These are phyloP conservation scores for Gastracanthus pulcherrimus DNA, from an alignment of 2,888 invertebrate species.

Conservation along the genomic window DNA sequence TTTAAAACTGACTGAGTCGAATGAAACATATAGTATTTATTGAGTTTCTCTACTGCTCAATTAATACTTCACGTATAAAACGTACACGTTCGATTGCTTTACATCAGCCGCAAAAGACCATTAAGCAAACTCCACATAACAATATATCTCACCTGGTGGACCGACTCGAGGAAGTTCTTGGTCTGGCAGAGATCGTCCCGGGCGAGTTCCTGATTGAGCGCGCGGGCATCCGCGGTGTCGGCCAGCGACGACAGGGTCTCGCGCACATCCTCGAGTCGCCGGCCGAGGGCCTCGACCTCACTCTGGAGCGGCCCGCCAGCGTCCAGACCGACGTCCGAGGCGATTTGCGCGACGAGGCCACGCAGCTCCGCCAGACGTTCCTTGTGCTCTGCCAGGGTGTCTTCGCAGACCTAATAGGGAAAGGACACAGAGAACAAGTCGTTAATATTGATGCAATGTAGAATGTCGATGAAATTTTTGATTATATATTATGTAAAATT, in stretches of 20 bases:
- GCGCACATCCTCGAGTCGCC: slow-evolving; percentile 86
- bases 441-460: too few relatives aligned
- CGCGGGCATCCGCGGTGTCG: slow-evolving; percentile 87
- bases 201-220: slow-evolving; percentile 79
- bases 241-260: slow-evolving; percentile 87
- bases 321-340: slow-evolving; percentile 87
- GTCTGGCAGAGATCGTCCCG: slow-evolving; percentile 81
- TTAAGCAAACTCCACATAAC: neutral
- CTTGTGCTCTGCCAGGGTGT: slow-evolving; percentile 85
- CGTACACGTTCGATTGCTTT: too few relatives aligned
- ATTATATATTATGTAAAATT: too few relatives aligned
- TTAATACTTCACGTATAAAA: too few relatives aligned
- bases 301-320: slow-evolving; percentile 85
- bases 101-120: neutral
- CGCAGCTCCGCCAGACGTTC: slow-evolving; percentile 84
- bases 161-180: slow-evolving; percentile 83
- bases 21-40: too few relatives aligned
- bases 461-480: too few relatives aligned
- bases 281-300: slow-evolving; percentile 88
- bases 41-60: neutral
- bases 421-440: too few relatives aligned
- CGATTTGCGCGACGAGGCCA: slow-evolving; percentile 87
- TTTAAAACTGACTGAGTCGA: too few relatives aligned
- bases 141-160: slow-evolving; percentile 83
- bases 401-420: slow-evolving; percentile 91